Percentiles rank a stretch among this genome's conserved stretches.
These are phyloP conservation scores for Spizaetus ornatus DNA, from an alignment of 2,113 vertebrate species.

Conservation along the genomic window DNA sequence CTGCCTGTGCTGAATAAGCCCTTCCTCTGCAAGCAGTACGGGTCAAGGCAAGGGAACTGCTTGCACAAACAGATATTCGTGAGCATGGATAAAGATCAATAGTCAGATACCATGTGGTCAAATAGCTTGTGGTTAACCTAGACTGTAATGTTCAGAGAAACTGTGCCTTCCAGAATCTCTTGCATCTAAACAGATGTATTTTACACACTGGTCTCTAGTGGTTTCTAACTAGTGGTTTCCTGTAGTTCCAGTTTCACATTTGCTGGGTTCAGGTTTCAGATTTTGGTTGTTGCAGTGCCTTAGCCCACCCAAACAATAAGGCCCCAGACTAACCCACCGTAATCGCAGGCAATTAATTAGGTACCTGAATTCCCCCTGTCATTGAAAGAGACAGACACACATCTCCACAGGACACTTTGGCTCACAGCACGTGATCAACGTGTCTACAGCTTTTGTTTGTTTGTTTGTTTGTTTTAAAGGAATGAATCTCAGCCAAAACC, in stretches of 20 bases:
- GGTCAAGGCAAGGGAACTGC: neutral
- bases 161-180: neutral
- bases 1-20: neutral
- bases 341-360: neutral
- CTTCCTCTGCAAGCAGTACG: neutral
- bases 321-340: neutral
- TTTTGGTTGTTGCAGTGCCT: neutral
- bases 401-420: neutral
- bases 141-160: neutral
- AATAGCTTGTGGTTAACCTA: neutral
- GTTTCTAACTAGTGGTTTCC: neutral
- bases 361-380: fast-evolving
- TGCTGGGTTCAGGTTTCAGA: neutral
- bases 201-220: neutral
- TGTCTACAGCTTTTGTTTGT: neutral
- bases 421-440: fast-evolving
- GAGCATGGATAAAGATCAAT: neutral
- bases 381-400: neutral
- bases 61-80: neutral
- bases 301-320: neutral
- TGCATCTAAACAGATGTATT: neutral
- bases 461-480: neutral
- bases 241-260: neutral
- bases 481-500: neutral
- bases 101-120: neutral